Percentiles rank a stretch among this genome's conserved stretches.
Conservation (phyloP, 2,888 invertebrate genomes). For the Tipula lateralis region DNA sequence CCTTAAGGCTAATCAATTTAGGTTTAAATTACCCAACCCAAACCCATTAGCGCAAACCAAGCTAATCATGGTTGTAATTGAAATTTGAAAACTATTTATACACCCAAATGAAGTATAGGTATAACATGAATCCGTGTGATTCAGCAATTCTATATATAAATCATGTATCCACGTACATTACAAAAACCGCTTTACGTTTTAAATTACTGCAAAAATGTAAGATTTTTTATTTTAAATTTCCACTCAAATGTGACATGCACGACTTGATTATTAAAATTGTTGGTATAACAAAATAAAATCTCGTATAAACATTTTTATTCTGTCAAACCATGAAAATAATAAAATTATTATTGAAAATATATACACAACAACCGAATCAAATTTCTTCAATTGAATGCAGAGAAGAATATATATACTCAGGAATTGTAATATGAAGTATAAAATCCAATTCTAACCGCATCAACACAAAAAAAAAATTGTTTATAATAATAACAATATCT, state of each 20-base stretch:
- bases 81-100: no score
- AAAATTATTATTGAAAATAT: constrained; percentile 4
- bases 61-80: no score
- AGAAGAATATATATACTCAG: not conserved
- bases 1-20: no score
- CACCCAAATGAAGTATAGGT: not conserved
- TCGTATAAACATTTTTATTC: not conserved
- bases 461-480: no score
- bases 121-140: not conserved
- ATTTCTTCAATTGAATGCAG: not conserved
- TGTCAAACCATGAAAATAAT: constrained; percentile 19
- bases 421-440: not conserved
- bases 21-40: not conserved
- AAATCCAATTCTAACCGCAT: not conserved
- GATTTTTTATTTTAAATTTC: not conserved
- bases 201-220: not conserved
- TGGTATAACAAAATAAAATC: not conserved
- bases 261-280: constrained; percentile 14
- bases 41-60: not conserved
- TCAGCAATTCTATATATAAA: not conserved
- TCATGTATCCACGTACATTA: not conserved
- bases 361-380: not conserved
- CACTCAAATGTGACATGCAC: constrained; percentile 24
- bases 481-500: constrained; percentile 15
- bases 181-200: constrained; percentile 4